A percentile compares a stretch with the other conserved stretches of the same genome.
phyloP scores from a whole-genome alignment of 53 echinoderm and acorn worm species.

The Apostichopus leukothele region DNA sequence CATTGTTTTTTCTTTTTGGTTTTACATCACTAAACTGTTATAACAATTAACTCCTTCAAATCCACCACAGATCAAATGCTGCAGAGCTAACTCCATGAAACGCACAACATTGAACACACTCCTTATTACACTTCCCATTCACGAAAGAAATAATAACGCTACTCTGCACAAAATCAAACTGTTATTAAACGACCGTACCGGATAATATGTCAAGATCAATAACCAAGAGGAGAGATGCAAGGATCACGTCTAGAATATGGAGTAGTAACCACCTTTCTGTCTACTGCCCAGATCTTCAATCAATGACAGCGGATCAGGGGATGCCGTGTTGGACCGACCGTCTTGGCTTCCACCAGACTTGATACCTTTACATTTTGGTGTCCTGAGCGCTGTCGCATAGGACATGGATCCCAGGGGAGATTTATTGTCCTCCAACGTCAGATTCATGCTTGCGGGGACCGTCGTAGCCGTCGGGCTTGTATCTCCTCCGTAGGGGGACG shows the following conservation, averaged over 20 bases:
- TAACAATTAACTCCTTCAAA: too few relatives aligned
- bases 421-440: constrained; percentile 65
- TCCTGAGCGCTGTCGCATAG: constrained; percentile 90
- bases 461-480: constrained; percentile 27
- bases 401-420: constrained; percentile 68
- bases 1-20: too few relatives aligned
- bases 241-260: constrained; percentile 57
- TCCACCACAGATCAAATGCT: too few relatives aligned
- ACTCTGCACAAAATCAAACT: too few relatives aligned
- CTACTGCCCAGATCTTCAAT: constrained; percentile 91
- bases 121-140: too few relatives aligned
- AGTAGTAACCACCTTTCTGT: constrained; percentile 95
- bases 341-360: constrained; percentile 65
- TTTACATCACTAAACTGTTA: too few relatives aligned
- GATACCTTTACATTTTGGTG: constrained; percentile 78
- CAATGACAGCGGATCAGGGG: constrained; percentile 90
- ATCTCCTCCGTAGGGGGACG: constrained; percentile 43
- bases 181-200: too few relatives aligned
- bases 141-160: too few relatives aligned
- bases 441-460: constrained; percentile 44
- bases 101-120: too few relatives aligned
- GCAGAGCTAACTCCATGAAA: too few relatives aligned
- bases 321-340: constrained; percentile 80
- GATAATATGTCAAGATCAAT: not conserved
- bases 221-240: too few relatives aligned